Conservation (phyloP, 2,797 vertebrate genomes). For the Clarias fuscus region DNA sequence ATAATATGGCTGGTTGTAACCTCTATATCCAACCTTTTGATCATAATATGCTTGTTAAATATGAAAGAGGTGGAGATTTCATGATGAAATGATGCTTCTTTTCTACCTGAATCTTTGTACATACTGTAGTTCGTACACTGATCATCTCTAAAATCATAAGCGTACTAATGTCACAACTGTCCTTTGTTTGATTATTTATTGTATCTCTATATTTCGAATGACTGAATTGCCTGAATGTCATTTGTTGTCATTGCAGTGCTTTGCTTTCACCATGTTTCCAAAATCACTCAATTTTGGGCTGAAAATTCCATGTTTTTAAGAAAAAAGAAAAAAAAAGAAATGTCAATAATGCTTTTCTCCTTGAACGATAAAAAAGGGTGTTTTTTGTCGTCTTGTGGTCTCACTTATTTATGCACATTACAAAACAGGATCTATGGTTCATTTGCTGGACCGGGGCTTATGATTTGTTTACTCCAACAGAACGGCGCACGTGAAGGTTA, state of each 20-base stretch:
- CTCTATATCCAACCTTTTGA: not conserved
- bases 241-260: conserved; percentile 14
- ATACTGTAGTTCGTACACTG: not conserved
- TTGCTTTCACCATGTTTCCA: not conserved
- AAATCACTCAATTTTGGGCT: not conserved
- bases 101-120: not conserved
- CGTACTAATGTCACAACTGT: not conserved
- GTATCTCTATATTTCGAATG: not conserved
- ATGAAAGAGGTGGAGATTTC: not conserved
- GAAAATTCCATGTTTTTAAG: not conserved
- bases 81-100: not conserved
- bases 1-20: not conserved
- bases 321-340: too few relatives aligned
- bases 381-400: conserved; percentile 6
- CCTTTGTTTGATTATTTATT: not conserved
- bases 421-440: conserved; percentile 28
- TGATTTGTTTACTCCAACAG: conserved; percentile 27
- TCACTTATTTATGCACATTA: not conserved
- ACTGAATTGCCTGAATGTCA: not conserved
- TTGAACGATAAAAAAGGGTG: not conserved
- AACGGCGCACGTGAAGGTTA: conserved; percentile 37
- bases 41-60: not conserved
- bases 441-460: conserved; percentile 25
- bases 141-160: not conserved
- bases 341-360: not conserved